Conservation (phyloP, 2,888 invertebrate species). For the Elmis aenea region DNA sequence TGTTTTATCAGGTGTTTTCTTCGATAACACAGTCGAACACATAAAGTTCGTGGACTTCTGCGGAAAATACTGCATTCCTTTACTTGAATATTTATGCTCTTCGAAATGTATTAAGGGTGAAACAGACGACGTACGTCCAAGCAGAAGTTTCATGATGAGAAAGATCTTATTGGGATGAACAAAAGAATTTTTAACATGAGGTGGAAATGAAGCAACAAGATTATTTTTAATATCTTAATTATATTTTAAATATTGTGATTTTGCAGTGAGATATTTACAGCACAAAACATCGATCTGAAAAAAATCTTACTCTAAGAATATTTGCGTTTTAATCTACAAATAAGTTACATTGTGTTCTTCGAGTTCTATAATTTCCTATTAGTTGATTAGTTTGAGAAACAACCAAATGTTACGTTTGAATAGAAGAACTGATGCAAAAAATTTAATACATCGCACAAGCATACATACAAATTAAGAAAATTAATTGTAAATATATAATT, state of each 20-base stretch:
- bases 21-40: slow-evolving; percentile 93
- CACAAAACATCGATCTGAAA: slow-evolving; percentile 34
- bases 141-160: slow-evolving; percentile 70
- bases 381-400: slow-evolving; percentile 16
- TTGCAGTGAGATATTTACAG: slow-evolving; percentile 36
- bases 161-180: slow-evolving; percentile 82
- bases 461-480: slow-evolving; percentile 23
- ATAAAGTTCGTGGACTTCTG: slow-evolving; percentile 99
- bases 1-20: slow-evolving; percentile 82
- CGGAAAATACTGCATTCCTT: slow-evolving; percentile 93
- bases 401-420: slow-evolving; percentile 11
- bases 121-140: slow-evolving; percentile 52
- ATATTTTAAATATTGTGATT: slow-evolving; percentile 32
- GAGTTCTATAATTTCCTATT: slow-evolving; percentile 14
- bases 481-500: no score
- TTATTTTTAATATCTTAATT: slow-evolving; percentile 24
- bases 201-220: neutral
- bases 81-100: slow-evolving; percentile 88
- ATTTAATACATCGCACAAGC: neutral
- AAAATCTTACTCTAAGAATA: slow-evolving; percentile 21
- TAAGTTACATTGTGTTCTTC: slow-evolving; percentile 19
- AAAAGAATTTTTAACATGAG: neutral
- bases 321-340: slow-evolving; percentile 20
- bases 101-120: slow-evolving; percentile 71
- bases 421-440: neutral